Base-by-base conservation (phyloP, 1,140 invertebrate species). In the Lasaia peninsularis region DNA sequence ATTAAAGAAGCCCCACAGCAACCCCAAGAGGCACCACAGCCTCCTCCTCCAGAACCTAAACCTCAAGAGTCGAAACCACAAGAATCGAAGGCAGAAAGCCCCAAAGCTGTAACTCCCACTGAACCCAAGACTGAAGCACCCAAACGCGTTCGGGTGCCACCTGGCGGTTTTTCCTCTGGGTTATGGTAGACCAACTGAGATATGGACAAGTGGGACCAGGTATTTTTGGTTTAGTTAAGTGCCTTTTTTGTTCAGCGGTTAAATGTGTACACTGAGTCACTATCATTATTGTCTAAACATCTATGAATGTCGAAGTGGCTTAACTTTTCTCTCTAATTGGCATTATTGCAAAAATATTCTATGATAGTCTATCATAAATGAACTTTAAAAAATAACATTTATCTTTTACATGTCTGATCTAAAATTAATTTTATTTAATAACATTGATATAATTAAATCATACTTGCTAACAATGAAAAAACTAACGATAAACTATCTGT, bases 131-230 rank as follows among this genome's bases (percentile, higher is more conserved):
- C 58, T 8, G 84, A 84, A 37, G 53, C 80, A 1, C 79, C 80
- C 4, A 84, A 76, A 58, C 85, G 90, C 60, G 79, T 80, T 9
- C 84, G 91, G 49, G 91, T 91, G n/a, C 91, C 91, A 6, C 91
- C 91, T 3, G 91, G 91, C 40, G 91, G 91, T 2, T 92, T 89
- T 69, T 91, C 91, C 2, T 91, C 90, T 0, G 90, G 91, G 4
- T 82, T 92, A 14, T 92, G 91, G 91, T 92, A 90, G 90, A 52
- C 21, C 37, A 49, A 35, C 44, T 33, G 21, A 49, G 31, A 61
- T 60, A 59, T 65, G 57, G 60, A 63, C 58, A 57, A 69, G 62
- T 62, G 73, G 76, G 76, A 80, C 79, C 78, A 58, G 56, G 33
- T 21, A 4, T 44, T 11, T 44, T 44, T 33, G 12, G 32, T 54